Percentiles rank a stretch among this genome's conserved stretches.
Evolutionary conservation across 2,888 invertebrate species (phyloP).

Genomic region (Cosmia pyralina): DNA sequence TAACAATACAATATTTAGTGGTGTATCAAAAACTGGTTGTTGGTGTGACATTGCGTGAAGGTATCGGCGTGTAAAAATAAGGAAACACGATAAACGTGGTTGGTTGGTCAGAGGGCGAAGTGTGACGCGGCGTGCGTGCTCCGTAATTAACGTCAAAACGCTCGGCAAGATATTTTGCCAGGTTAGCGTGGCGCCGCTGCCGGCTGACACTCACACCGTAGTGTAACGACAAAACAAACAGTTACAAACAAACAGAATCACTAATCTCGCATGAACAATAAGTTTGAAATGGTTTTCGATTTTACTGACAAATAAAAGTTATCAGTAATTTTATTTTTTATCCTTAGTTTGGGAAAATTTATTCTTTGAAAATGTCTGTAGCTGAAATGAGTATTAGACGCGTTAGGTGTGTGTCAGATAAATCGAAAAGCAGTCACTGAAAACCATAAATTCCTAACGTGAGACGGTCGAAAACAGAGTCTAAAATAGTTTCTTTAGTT

Average conservation of each 20-base stretch:
- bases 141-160: slow-evolving; percentile 63
- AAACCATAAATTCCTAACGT: background rate
- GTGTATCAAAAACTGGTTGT: slow-evolving; percentile 32
- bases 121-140: slow-evolving; percentile 52
- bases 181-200: slow-evolving; percentile 37
- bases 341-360: background rate
- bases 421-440: background rate
- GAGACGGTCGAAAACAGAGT: background rate
- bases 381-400: background rate
- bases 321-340: background rate
- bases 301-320: background rate
- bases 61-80: slow-evolving; percentile 63
- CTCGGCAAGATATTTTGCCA: slow-evolving; percentile 50
- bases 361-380: slow-evolving; percentile 6
- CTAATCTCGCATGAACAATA: background rate
- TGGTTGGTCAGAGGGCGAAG: slow-evolving; percentile 57
- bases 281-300: background rate
- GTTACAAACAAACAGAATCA: background rate
- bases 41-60: slow-evolving; percentile 62
- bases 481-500: background rate
- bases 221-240: slow-evolving; percentile 2
- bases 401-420: background rate
- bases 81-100: slow-evolving; percentile 64
- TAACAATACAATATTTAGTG: slow-evolving; percentile 20
- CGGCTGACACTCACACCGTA: slow-evolving; percentile 42